phyloP scores from a whole-genome alignment of 2,888 invertebrate genomes.

The Seira ritae region DNA sequence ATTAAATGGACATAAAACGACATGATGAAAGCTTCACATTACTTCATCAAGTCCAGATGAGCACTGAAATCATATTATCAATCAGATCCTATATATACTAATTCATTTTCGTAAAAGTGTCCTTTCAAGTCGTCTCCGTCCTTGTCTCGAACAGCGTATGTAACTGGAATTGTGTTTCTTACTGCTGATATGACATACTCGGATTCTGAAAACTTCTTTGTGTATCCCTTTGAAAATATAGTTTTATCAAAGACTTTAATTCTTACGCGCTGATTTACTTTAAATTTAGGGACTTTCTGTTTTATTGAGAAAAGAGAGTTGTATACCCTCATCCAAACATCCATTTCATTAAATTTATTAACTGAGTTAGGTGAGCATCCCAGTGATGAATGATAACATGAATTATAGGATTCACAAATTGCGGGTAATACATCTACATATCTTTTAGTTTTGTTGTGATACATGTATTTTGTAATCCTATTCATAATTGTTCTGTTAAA shows the following conservation, averaged over 20 bases:
- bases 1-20: too few relatives aligned
- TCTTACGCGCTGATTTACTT: conserved; percentile 28
- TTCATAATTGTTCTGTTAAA: conserved; percentile 55
- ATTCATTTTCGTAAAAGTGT: too few relatives aligned
- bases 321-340: conserved; percentile 27
- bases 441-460: conserved; percentile 11
- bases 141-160: too few relatives aligned
- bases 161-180: too few relatives aligned
- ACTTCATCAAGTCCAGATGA: too few relatives aligned
- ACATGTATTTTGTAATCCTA: conserved; percentile 41
- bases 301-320: not conserved
- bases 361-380: conserved; percentile 28
- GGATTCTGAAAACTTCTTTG: conserved; percentile 34
- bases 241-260: conserved; percentile 28
- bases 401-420: conserved; percentile 42
- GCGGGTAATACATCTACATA: conserved; percentile 44
- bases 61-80: too few relatives aligned
- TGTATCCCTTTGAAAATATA: conserved; percentile 45
- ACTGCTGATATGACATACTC: too few relatives aligned
- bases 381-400: conserved; percentile 22
- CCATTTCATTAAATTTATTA: conserved; percentile 23
- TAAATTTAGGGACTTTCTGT: not conserved
- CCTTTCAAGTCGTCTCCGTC: too few relatives aligned
- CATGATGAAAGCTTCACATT: too few relatives aligned
- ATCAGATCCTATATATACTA: too few relatives aligned